These are phyloP conservation scores for Uloborus plumipes DNA, from an alignment of 2,888 invertebrate genomes.

Conservation along the genomic window DNA sequence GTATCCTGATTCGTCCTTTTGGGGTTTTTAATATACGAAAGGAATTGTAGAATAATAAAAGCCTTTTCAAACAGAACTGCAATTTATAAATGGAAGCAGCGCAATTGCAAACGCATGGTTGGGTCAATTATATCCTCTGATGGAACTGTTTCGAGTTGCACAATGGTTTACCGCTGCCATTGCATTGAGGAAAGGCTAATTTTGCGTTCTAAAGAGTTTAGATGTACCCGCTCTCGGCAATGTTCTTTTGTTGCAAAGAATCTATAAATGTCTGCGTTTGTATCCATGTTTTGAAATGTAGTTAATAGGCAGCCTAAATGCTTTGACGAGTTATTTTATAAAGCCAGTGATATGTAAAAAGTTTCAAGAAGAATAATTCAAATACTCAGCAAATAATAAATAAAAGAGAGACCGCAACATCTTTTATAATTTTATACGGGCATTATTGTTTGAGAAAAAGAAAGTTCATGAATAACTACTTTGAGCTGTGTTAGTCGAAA, in stretches of 20 bases:
- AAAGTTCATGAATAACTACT: neutral
- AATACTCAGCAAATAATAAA: neutral
- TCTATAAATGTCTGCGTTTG: slow-evolving; percentile 33
- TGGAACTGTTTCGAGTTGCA: slow-evolving; percentile 54
- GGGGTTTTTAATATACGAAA: slow-evolving; percentile 48
- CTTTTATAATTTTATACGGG: too few relatives aligned
- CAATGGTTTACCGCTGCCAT: slow-evolving; percentile 56
- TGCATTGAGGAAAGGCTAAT: slow-evolving; percentile 34
- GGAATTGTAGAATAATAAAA: slow-evolving; percentile 59
- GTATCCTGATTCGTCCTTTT: slow-evolving; percentile 53
- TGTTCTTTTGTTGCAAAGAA: slow-evolving; percentile 53
- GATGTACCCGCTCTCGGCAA: slow-evolving; percentile 33
- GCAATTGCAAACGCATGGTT: slow-evolving; percentile 58
- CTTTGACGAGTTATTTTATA: slow-evolving; percentile 23
- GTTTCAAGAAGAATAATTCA: neutral
- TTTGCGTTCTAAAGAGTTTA: slow-evolving; percentile 52
- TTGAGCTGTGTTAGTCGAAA: too few relatives aligned
- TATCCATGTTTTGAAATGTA: slow-evolving; percentile 31
- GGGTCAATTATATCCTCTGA: slow-evolving; percentile 55
- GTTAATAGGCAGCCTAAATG: slow-evolving; percentile 53
- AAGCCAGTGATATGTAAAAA: slow-evolving; percentile 42
- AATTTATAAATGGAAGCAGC: slow-evolving; percentile 58
- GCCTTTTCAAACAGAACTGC: slow-evolving; percentile 46
- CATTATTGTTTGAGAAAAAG: too few relatives aligned
- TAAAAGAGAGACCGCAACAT: slow-evolving; percentile 22